Evolutionary conservation across 2,113 vertebrate genomes (phyloP).

Genomic region (Hyla sarda): DNA sequence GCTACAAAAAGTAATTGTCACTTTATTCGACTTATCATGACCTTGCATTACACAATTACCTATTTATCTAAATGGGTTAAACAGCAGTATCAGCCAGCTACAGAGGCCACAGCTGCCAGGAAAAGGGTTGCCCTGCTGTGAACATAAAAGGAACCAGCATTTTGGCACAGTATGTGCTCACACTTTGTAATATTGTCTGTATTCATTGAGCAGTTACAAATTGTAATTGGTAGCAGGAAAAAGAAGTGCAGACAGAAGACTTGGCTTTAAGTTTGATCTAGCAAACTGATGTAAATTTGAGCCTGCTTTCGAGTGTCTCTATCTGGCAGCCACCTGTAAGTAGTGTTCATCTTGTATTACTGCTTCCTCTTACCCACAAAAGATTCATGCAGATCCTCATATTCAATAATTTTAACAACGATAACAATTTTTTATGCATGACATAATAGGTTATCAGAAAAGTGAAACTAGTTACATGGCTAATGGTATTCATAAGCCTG

Average conservation of each 20-base stretch:
- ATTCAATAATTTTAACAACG: neutral
- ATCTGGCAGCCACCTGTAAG: neutral
- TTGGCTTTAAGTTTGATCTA: neutral
- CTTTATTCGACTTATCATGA: too few species aligned
- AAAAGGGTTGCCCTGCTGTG: neutral
- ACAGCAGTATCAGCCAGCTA: neutral
- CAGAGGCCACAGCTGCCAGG: neutral
- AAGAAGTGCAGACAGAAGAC: neutral
- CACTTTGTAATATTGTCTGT: too few species aligned
- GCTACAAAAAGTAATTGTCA: too few species aligned
- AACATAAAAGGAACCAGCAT: neutral
- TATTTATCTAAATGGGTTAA: neutral
- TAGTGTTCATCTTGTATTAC: neutral
- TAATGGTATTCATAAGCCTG: too few species aligned
- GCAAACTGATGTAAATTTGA: neutral
- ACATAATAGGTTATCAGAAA: neutral
- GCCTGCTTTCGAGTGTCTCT: too few species aligned
- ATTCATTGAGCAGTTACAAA: neutral
- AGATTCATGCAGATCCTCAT: too few species aligned
- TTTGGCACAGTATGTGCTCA: neutral
- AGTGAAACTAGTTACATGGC: neutral
- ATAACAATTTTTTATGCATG: neutral
- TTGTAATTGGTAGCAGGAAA: neutral
- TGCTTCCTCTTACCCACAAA: neutral
- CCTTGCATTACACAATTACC: too few species aligned